These are phyloP conservation scores for Gymnocypris eckloni DNA, from an alignment of 2,797 vertebrate species.

Conservation along the genomic window DNA sequence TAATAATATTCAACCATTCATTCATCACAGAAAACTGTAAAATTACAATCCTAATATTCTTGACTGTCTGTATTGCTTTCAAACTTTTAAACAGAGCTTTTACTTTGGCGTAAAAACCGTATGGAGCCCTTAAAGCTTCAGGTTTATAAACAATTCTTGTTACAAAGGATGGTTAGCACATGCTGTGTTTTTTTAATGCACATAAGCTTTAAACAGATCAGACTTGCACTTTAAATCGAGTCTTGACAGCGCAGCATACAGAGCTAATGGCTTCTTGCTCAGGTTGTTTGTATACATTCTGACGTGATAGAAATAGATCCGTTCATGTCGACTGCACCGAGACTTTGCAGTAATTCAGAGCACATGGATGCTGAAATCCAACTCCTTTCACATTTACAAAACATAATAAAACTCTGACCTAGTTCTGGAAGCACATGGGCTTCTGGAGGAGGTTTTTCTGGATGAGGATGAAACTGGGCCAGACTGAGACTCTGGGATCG, in stretches of 20 bases:
- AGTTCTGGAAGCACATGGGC: constrained; percentile 59
- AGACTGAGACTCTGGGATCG: background rate
- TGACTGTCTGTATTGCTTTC: background rate
- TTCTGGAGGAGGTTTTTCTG: constrained; percentile 2
- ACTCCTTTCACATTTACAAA: constrained; percentile 64
- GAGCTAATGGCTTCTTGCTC: background rate
- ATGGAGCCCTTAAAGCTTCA: background rate
- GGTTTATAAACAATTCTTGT: background rate
- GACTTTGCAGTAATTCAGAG: constrained; percentile 40
- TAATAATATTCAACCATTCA: background rate
- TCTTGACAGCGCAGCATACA: background rate
- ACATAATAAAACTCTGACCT: constrained; percentile 72
- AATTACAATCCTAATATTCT: background rate
- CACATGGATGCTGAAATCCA: constrained; percentile 57
- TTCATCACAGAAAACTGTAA: no score
- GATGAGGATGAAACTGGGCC: constrained; percentile 50
- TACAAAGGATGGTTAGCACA: no score
- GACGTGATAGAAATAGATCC: constrained; percentile 33
- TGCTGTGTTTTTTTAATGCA: background rate
- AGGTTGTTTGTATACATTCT: constrained; percentile 11
- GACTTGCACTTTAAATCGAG: background rate
- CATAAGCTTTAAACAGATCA: background rate
- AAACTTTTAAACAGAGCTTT: background rate
- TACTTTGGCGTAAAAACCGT: background rate
- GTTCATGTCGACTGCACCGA: background rate